These are phyloP conservation scores for Conger conger DNA, from an alignment of 2,113 vertebrate species.

Conservation along the genomic window DNA sequence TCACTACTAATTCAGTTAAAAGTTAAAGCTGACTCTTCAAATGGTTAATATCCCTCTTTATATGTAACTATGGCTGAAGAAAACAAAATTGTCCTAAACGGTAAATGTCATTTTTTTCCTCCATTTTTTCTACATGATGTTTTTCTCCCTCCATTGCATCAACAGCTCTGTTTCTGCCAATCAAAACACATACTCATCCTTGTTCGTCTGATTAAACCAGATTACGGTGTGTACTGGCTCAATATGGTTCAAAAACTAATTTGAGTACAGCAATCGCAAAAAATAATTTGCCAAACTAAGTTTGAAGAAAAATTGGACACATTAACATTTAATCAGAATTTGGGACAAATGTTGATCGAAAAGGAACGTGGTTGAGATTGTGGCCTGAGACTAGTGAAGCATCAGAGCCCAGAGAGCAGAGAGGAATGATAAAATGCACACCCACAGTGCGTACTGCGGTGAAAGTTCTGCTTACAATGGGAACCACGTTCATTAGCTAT, in stretches of 20 bases:
- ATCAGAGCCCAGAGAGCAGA: slow-evolving; percentile 12
- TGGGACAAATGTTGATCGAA: slow-evolving; percentile 28
- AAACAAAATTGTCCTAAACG: not conserved
- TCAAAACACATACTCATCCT: not conserved
- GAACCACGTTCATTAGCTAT: not conserved
- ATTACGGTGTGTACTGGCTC: slow-evolving; percentile 17
- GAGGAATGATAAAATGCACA: not conserved
- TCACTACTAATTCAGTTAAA: too few relatives aligned
- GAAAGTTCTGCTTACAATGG: too few relatives aligned
- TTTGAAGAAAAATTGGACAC: too few relatives aligned
- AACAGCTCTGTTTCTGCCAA: not conserved
- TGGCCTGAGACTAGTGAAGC: slow-evolving; percentile 44
- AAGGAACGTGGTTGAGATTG: slow-evolving; percentile 40
- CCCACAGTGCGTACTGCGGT: not conserved
- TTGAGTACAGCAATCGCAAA: too few relatives aligned
- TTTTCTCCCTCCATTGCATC: not conserved
- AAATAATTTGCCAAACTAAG: too few relatives aligned
- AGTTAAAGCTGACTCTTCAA: not conserved
- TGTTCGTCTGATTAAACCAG: not conserved
- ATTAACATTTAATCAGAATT: too few relatives aligned
- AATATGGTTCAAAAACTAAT: too few relatives aligned
- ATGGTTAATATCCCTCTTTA: not conserved
- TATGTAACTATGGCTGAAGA: not conserved
- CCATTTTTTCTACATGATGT: too few relatives aligned
- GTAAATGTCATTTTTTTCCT: not conserved